A percentile compares a stretch with the other conserved stretches of the same genome.
phyloP scores from a whole-genome alignment of 2,888 invertebrate genomes.

The Lycocerus yunnanus region DNA sequence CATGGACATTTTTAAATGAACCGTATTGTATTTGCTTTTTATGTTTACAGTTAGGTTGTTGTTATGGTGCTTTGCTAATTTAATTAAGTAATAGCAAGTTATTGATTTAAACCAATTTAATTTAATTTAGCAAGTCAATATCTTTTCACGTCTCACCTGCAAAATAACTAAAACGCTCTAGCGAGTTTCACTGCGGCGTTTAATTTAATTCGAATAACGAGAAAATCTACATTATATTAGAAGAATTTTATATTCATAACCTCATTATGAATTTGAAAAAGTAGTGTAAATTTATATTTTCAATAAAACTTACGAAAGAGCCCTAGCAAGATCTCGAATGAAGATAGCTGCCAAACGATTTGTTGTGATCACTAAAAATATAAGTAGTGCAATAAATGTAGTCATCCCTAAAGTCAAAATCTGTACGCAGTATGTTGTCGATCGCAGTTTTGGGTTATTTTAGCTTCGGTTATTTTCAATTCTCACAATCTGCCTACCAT shows the following conservation, averaged over 20 bases:
- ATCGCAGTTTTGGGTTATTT: conserved; percentile 53
- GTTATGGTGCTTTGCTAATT: neutral
- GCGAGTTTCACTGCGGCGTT: neutral
- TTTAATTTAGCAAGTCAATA: neutral
- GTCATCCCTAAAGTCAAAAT: conserved; percentile 38
- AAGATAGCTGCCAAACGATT: too few species aligned
- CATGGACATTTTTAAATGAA: too few species aligned
- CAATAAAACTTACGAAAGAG: neutral
- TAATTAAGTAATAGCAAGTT: neutral
- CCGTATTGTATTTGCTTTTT: neutral
- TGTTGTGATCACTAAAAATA: neutral
- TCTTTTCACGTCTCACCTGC: neutral
- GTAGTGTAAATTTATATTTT: neutral
- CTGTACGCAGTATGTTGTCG: conserved; percentile 53
- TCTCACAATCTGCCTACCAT: conserved; percentile 55
- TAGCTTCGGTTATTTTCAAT: conserved; percentile 54
- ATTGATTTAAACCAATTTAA: neutral
- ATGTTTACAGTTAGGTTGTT: neutral
- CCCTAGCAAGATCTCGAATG: neutral
- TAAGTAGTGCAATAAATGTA: neutral
- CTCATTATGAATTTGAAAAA: neutral
- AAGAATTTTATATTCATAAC: neutral
- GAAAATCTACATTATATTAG: too few species aligned
- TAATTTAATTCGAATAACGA: neutral
- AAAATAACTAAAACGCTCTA: neutral